Conservation (phyloP, 2,113 vertebrate genomes). For the Alosa alosa region DNA sequence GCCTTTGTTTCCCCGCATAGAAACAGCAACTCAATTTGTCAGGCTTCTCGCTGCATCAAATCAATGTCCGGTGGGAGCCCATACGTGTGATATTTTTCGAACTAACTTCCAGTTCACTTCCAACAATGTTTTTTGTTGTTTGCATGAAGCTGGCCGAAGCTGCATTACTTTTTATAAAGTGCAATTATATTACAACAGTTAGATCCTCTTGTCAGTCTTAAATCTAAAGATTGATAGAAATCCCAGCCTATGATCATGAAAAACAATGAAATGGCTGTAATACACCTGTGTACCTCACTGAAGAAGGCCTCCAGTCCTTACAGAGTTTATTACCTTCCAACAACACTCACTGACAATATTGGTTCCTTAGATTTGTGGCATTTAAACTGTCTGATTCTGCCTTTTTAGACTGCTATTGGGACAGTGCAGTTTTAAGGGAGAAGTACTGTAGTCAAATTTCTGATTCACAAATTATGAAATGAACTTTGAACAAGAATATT, state of each 20-base stretch:
- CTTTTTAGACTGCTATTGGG: too few relatives aligned
- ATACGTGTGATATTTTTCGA: constrained; percentile 21
- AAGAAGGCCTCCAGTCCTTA: too few relatives aligned
- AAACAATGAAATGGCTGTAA: too few relatives aligned
- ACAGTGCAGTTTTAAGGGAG: too few relatives aligned
- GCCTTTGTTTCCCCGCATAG: constrained; percentile 48
- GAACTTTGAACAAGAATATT: background rate
- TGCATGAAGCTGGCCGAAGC: background rate
- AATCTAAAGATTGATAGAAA: too few relatives aligned
- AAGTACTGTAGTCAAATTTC: background rate
- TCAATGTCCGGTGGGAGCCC: constrained; percentile 34
- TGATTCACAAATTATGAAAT: background rate
- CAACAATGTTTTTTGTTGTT: background rate
- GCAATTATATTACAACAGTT: background rate
- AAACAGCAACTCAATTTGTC: constrained; percentile 61
- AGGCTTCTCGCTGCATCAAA: constrained; percentile 50
- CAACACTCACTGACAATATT: too few relatives aligned
- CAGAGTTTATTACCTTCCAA: too few relatives aligned
- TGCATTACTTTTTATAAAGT: background rate
- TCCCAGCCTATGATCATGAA: too few relatives aligned
- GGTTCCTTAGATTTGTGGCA: too few relatives aligned
- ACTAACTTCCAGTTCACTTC: background rate
- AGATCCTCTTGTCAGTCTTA: too few relatives aligned
- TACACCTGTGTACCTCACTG: too few relatives aligned
- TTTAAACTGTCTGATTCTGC: too few relatives aligned